Base-by-base conservation (phyloP, 2,797 vertebrate genomes). In the Fratercula arctica region DNA sequence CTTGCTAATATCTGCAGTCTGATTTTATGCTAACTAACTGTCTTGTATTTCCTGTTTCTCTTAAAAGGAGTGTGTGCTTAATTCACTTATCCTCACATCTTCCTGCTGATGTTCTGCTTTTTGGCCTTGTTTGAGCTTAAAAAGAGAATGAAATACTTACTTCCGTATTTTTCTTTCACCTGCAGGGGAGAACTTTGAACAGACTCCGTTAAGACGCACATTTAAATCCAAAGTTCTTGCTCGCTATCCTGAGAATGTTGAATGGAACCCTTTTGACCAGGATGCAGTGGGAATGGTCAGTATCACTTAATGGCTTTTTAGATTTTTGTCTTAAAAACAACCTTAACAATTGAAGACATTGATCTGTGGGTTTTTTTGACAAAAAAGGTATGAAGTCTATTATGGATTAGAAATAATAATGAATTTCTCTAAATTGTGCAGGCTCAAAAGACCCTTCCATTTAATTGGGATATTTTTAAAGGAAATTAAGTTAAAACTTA, bases 221-320 rank as follows among this genome's bases (percentile, higher is more conserved):
- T 99, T 99, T 97, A 99, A 99, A 97, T 99, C 99, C 96, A 99
- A 99, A 98, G 99, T 99, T 97, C 98, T 99, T 95, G 99, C 99
- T 96, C 99, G 99, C 95, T 99, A 99, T 98, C 99, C 99, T 59
- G 99, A 99, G 91, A 99, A 99, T 97, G 99, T 99, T 85, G 99
- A 99, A 97, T 99, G 99, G 99, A 99, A 99, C 97, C 99, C 99
- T 33, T 99, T 99, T 97, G 99, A 99, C 98, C 99, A 99, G 98
- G 99, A 99, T 98, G 99, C 99, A 61, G 99, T 99, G 96, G 99
- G 99, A 98, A 99, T 99, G 99, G 99, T 99, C 98, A 94, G 98
- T 98, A 94, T 87, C 51, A 61, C 46, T 81, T 94, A 7, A 54
- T 67, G 43, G 11, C 46, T 83, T 66, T 46, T 66, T 46, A 12